Conservation (phyloP, 1,140 invertebrate species). For the Catajapyx aquilonaris region DNA sequence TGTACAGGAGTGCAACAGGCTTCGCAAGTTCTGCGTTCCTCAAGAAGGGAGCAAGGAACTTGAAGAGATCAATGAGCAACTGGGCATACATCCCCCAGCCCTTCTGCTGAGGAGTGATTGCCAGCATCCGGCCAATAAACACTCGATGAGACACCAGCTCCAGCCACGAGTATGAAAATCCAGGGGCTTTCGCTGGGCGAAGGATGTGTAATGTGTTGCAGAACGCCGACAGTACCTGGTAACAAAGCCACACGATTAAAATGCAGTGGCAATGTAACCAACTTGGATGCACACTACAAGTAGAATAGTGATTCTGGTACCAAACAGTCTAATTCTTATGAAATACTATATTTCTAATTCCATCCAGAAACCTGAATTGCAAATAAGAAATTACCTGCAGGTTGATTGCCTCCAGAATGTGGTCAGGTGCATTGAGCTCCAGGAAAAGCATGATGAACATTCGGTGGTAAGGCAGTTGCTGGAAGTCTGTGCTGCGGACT, state of each 20-base stretch:
- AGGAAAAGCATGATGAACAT: constrained; percentile 95
- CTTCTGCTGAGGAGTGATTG: constrained; percentile 50
- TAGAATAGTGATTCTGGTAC: too few relatives aligned
- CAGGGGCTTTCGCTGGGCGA: constrained; percentile 81
- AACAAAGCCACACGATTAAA: too few relatives aligned
- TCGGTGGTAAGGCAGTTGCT: constrained; percentile 91
- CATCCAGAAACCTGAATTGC: neutral
- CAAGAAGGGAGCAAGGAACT: constrained; percentile 88
- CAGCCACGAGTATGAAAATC: constrained; percentile 95
- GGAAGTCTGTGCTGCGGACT: constrained; percentile 59
- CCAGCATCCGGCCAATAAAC: constrained; percentile 85
- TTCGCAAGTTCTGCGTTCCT: constrained; percentile 88
- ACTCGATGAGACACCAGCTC: constrained; percentile 90
- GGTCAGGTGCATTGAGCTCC: constrained; percentile 83
- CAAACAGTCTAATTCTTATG: too few relatives aligned
- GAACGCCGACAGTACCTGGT: constrained; percentile 58
- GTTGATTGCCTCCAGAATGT: constrained; percentile 75
- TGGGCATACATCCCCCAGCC: constrained; percentile 79
- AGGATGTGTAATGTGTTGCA: constrained; percentile 83
- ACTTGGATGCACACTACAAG: too few relatives aligned
- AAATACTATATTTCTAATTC: neutral
- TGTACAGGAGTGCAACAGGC: constrained; percentile 81
- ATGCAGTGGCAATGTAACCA: too few relatives aligned
- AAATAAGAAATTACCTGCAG: constrained; percentile 35
- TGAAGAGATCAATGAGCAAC: constrained; percentile 85